These are phyloP conservation scores for Labeo rohita DNA, from an alignment of 2,113 vertebrate species.

Conservation along the genomic window DNA sequence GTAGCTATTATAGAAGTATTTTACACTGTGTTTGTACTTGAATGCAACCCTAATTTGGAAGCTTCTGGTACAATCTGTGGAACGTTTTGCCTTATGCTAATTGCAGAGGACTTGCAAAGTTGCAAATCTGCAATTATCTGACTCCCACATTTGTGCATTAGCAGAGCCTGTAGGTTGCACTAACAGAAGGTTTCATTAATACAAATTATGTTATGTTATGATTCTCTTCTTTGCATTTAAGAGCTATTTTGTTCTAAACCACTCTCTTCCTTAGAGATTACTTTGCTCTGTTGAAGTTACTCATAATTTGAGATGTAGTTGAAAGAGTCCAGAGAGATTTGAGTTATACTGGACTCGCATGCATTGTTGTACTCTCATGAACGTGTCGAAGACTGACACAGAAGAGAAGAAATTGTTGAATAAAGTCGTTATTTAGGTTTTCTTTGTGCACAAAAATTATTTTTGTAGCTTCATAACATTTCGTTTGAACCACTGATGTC, in stretches of 20 bases:
- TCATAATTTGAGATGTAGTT: not conserved
- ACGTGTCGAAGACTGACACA: too few species aligned
- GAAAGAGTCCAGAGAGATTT: not conserved
- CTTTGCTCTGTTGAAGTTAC: not conserved
- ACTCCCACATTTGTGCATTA: slow-evolving; percentile 30
- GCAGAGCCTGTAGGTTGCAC: not conserved
- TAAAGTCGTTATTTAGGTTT: too few species aligned
- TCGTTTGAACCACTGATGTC: too few species aligned
- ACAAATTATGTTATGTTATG: slow-evolving; percentile 13
- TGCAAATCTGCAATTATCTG: slow-evolving; percentile 20
- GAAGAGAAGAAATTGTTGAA: too few species aligned
- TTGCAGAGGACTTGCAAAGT: slow-evolving; percentile 19
- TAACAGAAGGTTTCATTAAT: slow-evolving; percentile 8
- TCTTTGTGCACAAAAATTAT: too few species aligned
- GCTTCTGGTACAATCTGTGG: not conserved
- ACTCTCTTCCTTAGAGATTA: not conserved
- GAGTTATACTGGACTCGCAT: not conserved
- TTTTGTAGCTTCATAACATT: too few species aligned
- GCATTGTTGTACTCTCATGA: too few species aligned
- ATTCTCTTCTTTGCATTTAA: slow-evolving; percentile 18
- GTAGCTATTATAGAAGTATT: not conserved
- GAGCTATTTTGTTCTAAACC: not conserved
- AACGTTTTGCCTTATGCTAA: not conserved
- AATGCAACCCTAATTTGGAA: not conserved
- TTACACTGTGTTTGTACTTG: not conserved